phyloP scores from a whole-genome alignment of 1,140 invertebrate genomes.

The Aphelenchoides fujianensis region DNA sequence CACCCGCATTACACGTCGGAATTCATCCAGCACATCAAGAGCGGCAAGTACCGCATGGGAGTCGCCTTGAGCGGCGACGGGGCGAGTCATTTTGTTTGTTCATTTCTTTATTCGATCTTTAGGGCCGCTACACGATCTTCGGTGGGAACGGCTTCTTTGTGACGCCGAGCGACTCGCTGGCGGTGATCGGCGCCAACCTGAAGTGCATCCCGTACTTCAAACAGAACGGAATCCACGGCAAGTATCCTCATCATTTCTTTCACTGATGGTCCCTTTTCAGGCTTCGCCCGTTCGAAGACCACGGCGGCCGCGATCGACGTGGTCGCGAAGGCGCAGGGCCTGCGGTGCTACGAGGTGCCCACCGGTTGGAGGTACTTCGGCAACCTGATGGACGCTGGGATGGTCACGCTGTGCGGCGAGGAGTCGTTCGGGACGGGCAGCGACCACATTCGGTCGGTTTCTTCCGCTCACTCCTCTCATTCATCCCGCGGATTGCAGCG shows the following conservation, averaged over 20 bases:
- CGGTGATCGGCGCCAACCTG: too few species aligned
- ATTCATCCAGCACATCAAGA: constrained; percentile 71
- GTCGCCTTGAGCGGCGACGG: constrained; percentile 98
- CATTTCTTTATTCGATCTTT: too few species aligned
- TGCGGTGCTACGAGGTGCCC: constrained; percentile 80
- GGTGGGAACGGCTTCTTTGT: constrained; percentile 95
- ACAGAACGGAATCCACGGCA: too few species aligned
- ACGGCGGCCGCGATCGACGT: constrained; percentile 91
- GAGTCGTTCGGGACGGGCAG: constrained; percentile 99
- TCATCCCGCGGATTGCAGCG: constrained; percentile 72
- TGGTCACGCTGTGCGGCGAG: constrained; percentile 91
- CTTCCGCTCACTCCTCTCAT: too few species aligned
- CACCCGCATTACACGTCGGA: too few species aligned
- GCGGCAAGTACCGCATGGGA: constrained; percentile 83
- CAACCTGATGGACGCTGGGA: constrained; percentile 93
- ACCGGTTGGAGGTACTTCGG: constrained; percentile 98
- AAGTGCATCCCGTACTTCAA: too few species aligned
- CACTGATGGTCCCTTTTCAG: too few species aligned
- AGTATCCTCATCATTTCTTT: too few species aligned
- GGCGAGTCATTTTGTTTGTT: too few species aligned
- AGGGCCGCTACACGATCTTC: constrained; percentile 96
- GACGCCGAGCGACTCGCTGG: constrained; percentile 91
- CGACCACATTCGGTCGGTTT: too few species aligned
- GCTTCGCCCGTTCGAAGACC: constrained; percentile 94
- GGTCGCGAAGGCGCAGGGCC: constrained; percentile 58